phyloP scores from a whole-genome alignment of 2,888 invertebrate genomes.

The Eristalis arbustorum region DNA sequence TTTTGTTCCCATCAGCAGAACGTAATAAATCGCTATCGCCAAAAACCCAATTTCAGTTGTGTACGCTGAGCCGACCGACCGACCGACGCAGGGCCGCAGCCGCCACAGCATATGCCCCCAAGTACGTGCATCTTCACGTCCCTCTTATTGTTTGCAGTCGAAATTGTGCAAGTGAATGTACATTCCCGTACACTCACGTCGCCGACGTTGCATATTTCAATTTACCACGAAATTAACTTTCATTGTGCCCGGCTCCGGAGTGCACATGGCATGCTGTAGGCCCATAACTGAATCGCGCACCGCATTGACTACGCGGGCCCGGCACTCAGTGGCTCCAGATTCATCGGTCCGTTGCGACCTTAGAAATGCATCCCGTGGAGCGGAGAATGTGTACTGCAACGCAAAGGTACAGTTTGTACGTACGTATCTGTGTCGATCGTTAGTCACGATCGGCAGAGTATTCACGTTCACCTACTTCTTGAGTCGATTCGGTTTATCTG shows the following conservation, averaged over 20 bases:
- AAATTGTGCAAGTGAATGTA: neutral
- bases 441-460: conserved; percentile 63
- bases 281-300: conserved; percentile 39
- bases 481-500: neutral
- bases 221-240: conserved; percentile 61
- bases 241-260: conserved; percentile 45
- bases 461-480: conserved; percentile 71
- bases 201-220: conserved; percentile 35
- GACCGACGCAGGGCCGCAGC: neutral
- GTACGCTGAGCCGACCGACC: neutral
- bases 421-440: conserved; percentile 50
- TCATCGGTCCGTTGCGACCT: conserved; percentile 57
- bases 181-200: neutral
- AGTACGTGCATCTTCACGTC: neutral
- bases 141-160: neutral
- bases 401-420: conserved; percentile 5
- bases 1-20: conserved; percentile 15
- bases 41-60: conserved; percentile 34
- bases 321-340: conserved; percentile 26
- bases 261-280: conserved; percentile 35
- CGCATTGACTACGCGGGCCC: conserved; percentile 18
- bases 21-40: conserved; percentile 30
- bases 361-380: conserved; percentile 28
- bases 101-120: neutral
- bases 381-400: conserved; percentile 14